phyloP scores from a whole-genome alignment of 2,113 vertebrate species.

The Dipodomys ordii region DNA sequence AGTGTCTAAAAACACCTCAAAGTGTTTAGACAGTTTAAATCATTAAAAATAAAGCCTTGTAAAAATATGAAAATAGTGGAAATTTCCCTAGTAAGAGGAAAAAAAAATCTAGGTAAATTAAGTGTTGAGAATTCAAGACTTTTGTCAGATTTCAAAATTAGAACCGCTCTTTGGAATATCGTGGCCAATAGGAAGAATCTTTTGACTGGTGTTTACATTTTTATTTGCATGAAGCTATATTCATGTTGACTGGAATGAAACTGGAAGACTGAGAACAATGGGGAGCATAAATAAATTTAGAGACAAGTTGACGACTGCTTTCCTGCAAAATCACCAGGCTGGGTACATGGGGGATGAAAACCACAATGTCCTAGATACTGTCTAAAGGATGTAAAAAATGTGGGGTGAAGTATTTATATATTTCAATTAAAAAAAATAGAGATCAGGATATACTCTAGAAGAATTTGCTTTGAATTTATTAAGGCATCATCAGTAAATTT shows the following conservation, averaged over 20 bases:
- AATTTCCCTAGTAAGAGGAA: not conserved
- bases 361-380: constrained; percentile 4
- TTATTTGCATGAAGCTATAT: constrained; percentile 26
- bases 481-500: constrained; percentile 23
- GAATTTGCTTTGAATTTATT: constrained; percentile 53
- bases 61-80: not conserved
- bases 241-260: not conserved
- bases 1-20: constrained; percentile 39
- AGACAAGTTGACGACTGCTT: not conserved
- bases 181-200: not conserved
- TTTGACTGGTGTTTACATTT: not conserved
- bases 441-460: not conserved
- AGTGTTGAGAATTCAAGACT: constrained; percentile 16
- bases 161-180: constrained; percentile 37
- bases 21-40: not conserved
- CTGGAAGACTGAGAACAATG: not conserved
- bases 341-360: not conserved
- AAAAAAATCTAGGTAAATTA: not conserved
- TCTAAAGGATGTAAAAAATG: not conserved
- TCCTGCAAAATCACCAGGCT: not conserved
- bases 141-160: constrained; percentile 40
- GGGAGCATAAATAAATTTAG: not conserved
- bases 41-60: not conserved
- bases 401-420: not conserved
- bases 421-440: constrained; percentile 29